Conservation (phyloP, 2,113 vertebrate genomes). For the Tetrao urogallus region DNA sequence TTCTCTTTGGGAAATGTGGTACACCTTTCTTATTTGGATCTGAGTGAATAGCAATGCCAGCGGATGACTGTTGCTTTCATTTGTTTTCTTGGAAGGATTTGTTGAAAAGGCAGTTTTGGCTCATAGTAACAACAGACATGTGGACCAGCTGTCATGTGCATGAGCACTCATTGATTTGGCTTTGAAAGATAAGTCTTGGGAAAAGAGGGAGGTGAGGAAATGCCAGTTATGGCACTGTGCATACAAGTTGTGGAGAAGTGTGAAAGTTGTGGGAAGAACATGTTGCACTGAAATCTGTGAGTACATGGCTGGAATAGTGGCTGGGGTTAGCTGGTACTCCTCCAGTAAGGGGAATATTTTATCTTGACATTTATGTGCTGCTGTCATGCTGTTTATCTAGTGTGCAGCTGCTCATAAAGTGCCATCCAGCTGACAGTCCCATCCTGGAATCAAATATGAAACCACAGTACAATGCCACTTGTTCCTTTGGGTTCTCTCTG, state of each 20-base stretch:
- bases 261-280: neutral
- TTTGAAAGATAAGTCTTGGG: neutral
- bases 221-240: neutral
- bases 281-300: neutral
- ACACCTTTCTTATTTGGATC: neutral
- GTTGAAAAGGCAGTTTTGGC: conserved; percentile 8
- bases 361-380: neutral
- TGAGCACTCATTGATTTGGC: neutral
- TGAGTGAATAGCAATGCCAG: neutral
- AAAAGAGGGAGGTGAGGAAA: neutral
- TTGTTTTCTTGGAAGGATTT: neutral
- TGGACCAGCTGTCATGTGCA: conserved; percentile 17
- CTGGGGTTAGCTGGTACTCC: neutral
- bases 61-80: neutral
- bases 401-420: neutral
- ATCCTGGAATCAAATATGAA: neutral
- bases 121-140: neutral
- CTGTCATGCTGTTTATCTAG: neutral
- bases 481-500: neutral
- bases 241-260: neutral
- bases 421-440: neutral
- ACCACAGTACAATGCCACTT: too few relatives aligned
- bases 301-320: neutral
- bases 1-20: neutral
- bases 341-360: neutral